Conservation (phyloP, 2,888 invertebrate species). For the Erebia epiphron region DNA sequence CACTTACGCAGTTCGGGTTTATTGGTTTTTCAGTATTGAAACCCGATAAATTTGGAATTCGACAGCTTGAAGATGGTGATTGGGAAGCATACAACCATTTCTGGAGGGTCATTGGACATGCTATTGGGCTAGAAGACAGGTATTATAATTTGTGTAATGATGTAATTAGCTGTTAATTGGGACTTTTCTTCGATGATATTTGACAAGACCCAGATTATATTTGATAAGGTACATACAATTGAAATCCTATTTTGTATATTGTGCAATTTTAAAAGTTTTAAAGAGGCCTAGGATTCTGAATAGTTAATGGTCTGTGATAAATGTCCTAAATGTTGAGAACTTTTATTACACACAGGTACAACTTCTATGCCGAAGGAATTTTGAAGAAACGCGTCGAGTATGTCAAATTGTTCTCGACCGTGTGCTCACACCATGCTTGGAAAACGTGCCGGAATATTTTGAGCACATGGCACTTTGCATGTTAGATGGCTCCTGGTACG, state of each 20-base stretch:
- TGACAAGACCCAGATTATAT: too few species aligned
- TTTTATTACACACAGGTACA: conserved; percentile 81
- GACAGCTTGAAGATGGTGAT: conserved; percentile 83
- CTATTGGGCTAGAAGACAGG: conserved; percentile 93
- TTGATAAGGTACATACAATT: too few species aligned
- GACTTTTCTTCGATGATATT: too few species aligned
- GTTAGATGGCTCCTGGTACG: conserved; percentile 86
- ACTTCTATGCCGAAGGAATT: conserved; percentile 85
- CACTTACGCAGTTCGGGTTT: conserved; percentile 94
- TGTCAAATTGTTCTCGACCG: conserved; percentile 83
- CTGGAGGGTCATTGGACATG: conserved; percentile 91
- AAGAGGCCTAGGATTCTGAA: too few species aligned
- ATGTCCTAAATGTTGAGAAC: too few species aligned
- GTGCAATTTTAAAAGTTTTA: too few species aligned
- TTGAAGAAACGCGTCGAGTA: conserved; percentile 84
- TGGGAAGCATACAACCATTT: conserved; percentile 90
- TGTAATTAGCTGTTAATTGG: too few species aligned
- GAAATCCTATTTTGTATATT: too few species aligned
- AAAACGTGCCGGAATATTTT: conserved; percentile 84
- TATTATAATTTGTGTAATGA: not conserved
- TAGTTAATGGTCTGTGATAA: too few species aligned
- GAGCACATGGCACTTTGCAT: conserved; percentile 85
- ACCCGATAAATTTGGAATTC: conserved; percentile 85
- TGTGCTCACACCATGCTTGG: conserved; percentile 84
- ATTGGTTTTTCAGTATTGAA: conserved; percentile 88